phyloP scores from a whole-genome alignment of 2,888 invertebrate genomes.

The Conistra vaccinii region DNA sequence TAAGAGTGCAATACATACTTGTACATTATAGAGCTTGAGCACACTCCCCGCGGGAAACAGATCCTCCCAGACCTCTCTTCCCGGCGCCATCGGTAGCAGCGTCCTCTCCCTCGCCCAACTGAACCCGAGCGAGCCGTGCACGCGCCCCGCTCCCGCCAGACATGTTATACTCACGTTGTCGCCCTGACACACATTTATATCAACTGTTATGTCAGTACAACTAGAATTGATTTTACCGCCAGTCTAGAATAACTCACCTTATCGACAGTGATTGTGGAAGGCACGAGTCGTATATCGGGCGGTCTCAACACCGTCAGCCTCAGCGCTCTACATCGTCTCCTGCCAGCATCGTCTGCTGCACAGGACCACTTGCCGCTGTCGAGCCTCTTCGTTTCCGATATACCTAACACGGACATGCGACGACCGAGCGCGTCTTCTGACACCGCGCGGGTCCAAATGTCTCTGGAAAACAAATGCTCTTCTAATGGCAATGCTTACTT shows the following conservation, averaged over 20 bases:
- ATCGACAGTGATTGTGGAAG: constrained; percentile 93
- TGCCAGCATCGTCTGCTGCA: constrained; percentile 93
- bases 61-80: constrained; percentile 96
- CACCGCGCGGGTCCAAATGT: constrained; percentile 92
- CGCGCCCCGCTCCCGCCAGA: constrained; percentile 92
- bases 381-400: constrained; percentile 92
- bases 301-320: constrained; percentile 91
- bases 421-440: constrained; percentile 88
- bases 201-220: neutral
- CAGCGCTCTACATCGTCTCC: constrained; percentile 92
- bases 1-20: constrained; percentile 85
- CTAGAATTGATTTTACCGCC: neutral
- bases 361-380: constrained; percentile 96
- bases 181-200: neutral
- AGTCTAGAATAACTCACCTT: constrained; percentile 88
- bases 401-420: constrained; percentile 93
- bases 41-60: constrained; percentile 96
- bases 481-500: neutral
- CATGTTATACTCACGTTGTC: constrained; percentile 91
- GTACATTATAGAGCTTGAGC: constrained; percentile 94
- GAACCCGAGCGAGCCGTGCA: constrained; percentile 93
- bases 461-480: constrained; percentile 80
- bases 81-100: constrained; percentile 93
- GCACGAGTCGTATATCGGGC: constrained; percentile 92
- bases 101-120: constrained; percentile 96